A percentile compares a stretch with the other conserved stretches of the same genome.
Conservation (phyloP, 2,888 invertebrate genomes). For the Plutella xylostella region DNA sequence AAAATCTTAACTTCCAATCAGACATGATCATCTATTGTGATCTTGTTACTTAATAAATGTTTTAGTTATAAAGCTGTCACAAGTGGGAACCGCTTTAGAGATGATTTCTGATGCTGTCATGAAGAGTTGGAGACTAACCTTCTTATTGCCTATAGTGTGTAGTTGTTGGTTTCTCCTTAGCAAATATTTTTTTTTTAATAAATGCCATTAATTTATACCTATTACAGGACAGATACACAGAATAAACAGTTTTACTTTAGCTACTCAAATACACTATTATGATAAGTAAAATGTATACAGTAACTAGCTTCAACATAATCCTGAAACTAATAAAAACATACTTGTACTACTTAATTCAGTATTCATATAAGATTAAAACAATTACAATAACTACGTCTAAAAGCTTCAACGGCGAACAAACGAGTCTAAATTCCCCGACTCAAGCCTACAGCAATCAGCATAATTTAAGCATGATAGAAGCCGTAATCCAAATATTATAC, state of each 20-base stretch:
- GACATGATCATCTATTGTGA: background rate
- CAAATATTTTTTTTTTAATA: background rate
- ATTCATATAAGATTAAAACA: background rate
- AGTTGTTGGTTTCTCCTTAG: background rate
- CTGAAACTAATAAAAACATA: too few relatives aligned
- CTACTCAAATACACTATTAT: too few relatives aligned
- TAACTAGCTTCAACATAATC: too few relatives aligned
- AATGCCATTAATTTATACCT: background rate
- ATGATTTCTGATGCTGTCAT: too few relatives aligned
- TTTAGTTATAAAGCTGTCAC: background rate
- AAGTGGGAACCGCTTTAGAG: too few relatives aligned
- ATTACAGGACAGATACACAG: too few relatives aligned
- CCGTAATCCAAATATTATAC: slow-evolving; percentile 4
- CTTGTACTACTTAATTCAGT: background rate
- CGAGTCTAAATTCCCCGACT: background rate
- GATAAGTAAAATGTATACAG: too few relatives aligned
- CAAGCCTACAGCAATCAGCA: background rate
- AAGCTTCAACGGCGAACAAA: background rate
- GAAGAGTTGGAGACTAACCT: too few relatives aligned
- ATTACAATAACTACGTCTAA: background rate
- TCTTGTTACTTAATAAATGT: background rate
- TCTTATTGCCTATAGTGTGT: too few relatives aligned
- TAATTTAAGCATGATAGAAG: background rate
- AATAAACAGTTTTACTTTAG: too few relatives aligned
- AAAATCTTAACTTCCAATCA: slow-evolving; percentile 21